Conservation (phyloP, 2,113 vertebrate genomes). For the Vidua chalybeata region DNA sequence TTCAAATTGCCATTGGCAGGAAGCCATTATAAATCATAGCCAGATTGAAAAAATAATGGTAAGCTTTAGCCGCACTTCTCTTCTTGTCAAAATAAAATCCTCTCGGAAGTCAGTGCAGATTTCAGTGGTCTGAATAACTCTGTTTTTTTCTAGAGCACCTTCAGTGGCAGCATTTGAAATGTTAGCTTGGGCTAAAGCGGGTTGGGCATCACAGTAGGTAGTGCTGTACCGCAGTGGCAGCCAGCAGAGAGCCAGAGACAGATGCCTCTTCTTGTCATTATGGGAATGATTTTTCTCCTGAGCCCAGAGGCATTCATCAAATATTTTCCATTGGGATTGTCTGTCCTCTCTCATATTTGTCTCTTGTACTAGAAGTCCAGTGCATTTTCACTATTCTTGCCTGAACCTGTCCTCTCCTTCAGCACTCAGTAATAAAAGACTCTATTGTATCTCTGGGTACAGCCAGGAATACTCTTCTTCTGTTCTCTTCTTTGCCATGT, state of each 20-base stretch:
- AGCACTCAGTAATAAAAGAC: background rate
- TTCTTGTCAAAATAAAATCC: background rate
- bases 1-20: conserved; percentile 6
- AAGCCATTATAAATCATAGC: background rate
- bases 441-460: background rate
- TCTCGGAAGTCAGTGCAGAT: background rate
- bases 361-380: background rate
- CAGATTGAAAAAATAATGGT: background rate
- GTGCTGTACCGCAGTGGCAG: background rate
- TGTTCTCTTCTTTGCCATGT: background rate
- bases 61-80: background rate
- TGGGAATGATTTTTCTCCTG: background rate
- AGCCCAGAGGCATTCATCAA: background rate
- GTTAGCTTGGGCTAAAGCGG: accelerated
- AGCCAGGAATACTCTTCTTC: background rate
- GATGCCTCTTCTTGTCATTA: background rate
- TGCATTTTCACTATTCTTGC: background rate
- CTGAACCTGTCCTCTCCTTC: background rate
- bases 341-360: background rate
- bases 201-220: accelerated
- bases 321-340: background rate
- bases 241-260: background rate
- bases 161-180: background rate
- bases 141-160: background rate
- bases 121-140: background rate